These are phyloP conservation scores for Falco novaeseelandiae DNA, from an alignment of 2,797 vertebrate species.

Conservation along the genomic window DNA sequence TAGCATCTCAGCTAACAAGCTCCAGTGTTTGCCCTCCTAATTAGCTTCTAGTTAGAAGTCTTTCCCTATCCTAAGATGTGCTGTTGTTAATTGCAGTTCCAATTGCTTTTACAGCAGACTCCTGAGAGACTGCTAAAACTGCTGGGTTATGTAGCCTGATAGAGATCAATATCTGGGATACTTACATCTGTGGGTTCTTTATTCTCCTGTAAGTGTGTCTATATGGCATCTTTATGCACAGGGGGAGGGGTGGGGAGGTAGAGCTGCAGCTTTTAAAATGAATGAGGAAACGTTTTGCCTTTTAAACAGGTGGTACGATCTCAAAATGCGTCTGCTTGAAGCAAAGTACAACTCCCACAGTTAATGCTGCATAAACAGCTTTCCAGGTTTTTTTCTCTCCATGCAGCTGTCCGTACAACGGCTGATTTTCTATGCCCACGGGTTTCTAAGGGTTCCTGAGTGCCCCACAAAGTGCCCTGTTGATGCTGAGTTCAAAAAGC, in stretches of 20 bases:
- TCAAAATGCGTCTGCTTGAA: not conserved
- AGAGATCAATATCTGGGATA: slow-evolving; percentile 12
- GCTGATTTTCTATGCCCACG: not conserved
- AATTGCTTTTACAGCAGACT: slow-evolving; percentile 49
- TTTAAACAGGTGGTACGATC: not conserved
- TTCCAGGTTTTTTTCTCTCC: not conserved
- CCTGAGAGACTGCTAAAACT: slow-evolving; percentile 34
- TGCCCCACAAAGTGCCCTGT: not conserved
- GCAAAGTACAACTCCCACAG: not conserved
- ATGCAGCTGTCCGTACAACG: not conserved
- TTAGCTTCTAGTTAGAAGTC: slow-evolving; percentile 67
- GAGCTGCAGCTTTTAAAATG: not conserved
- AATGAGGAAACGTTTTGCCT: not conserved
- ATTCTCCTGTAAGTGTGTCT: not conserved
- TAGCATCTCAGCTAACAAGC: slow-evolving; percentile 71
- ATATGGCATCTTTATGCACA: not conserved
- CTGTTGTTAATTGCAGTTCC: slow-evolving; percentile 62
- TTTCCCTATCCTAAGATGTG: slow-evolving; percentile 38
- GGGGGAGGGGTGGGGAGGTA: not conserved
- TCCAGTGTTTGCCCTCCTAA: slow-evolving; percentile 72
- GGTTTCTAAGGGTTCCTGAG: not conserved
- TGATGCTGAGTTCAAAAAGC: not conserved
- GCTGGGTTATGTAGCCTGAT: not conserved
- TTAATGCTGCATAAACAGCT: not conserved
- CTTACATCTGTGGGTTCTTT: not conserved